These are phyloP conservation scores for Notiomystis cincta DNA, from an alignment of 2,113 vertebrate genomes.

Conservation along the genomic window DNA sequence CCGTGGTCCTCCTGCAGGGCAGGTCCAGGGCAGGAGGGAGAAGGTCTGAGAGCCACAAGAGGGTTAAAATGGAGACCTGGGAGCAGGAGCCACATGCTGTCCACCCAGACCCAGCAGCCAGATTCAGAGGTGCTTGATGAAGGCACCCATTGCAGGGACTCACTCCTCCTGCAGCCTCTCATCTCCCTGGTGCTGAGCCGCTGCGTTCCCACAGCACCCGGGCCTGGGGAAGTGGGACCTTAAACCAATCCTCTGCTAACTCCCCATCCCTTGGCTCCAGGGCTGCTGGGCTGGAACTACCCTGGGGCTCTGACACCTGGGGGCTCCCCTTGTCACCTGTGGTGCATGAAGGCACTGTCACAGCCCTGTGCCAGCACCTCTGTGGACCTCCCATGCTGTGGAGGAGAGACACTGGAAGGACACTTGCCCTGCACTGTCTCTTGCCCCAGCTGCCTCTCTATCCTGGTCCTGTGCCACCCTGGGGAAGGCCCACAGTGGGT, in stretches of 20 bases:
- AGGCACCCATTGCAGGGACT: not conserved
- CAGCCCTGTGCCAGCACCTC: not conserved
- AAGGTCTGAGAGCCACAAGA: not conserved
- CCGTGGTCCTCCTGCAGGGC: not conserved
- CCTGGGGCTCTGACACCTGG: fast-evolving
- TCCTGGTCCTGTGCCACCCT: not conserved
- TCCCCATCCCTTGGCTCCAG: fast-evolving
- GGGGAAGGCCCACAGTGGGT: not conserved
- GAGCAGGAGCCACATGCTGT: not conserved
- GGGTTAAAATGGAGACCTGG: not conserved
- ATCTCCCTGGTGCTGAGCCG: not conserved
- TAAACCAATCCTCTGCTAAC: fast-evolving
- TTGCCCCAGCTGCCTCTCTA: not conserved
- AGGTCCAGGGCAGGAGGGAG: not conserved
- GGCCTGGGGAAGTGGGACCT: not conserved
- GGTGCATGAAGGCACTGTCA: not conserved
- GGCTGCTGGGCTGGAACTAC: not conserved
- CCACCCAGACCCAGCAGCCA: not conserved
- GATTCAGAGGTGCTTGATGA: not conserved
- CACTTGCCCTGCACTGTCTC: not conserved
- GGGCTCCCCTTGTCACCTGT: not conserved
- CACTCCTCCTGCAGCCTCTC: not conserved
- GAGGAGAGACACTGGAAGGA: fast-evolving
- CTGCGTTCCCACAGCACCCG: not conserved
- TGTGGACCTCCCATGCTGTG: fast-evolving